A percentile compares a stretch with the other conserved stretches of the same genome.
Evolutionary conservation across 2,797 vertebrate genomes (phyloP).

Genomic region (Gymnothorax javanicus): DNA sequence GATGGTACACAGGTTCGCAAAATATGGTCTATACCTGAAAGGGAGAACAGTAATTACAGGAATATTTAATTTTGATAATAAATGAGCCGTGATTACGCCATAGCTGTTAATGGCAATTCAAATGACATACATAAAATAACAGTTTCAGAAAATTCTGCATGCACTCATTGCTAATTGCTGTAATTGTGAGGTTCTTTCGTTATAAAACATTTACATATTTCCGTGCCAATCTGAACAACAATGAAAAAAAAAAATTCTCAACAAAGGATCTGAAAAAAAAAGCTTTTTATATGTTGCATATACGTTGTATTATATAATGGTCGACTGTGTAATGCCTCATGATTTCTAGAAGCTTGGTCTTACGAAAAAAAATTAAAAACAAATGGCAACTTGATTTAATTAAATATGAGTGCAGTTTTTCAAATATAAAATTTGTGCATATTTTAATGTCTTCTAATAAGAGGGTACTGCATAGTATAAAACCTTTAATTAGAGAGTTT

Average conservation of each 20-base stretch:
- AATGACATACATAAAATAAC: neutral
- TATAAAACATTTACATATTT: neutral
- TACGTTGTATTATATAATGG: no score
- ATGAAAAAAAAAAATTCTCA: neutral
- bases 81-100: neutral
- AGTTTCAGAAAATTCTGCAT: neutral
- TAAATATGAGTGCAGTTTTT: neutral
- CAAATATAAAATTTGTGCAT: neutral
- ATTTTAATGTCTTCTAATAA: neutral
- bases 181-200: neutral
- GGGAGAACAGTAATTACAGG: neutral
- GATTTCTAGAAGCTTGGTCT: neutral
- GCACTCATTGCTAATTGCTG: neutral
- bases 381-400: neutral
- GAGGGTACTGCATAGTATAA: neutral
- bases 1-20: neutral
- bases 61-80: neutral
- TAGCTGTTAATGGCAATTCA: neutral
- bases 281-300: neutral
- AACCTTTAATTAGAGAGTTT: neutral
- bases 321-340: neutral
- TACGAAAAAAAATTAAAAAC: neutral
- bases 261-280: neutral
- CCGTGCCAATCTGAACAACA: neutral
- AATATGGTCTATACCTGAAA: neutral